These are phyloP conservation scores for Cordilura impudica DNA, from an alignment of 2,888 invertebrate species.

Conservation along the genomic window DNA sequence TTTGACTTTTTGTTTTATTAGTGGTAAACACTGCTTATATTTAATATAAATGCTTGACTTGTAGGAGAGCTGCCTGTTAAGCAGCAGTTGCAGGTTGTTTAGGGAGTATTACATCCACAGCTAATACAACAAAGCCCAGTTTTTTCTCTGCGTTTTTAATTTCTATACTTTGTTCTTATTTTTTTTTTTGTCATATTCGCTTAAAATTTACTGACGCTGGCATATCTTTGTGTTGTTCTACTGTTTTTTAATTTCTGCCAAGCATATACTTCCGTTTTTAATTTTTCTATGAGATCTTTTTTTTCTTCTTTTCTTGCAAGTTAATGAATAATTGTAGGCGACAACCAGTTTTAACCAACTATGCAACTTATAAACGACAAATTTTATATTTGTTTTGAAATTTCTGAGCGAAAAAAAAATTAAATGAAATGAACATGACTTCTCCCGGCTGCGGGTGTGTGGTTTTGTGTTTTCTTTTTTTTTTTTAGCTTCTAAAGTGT, in stretches of 20 bases:
- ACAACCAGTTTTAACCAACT: conserved; percentile 47
- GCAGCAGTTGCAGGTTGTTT: not conserved
- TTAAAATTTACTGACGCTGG: conserved; percentile 68
- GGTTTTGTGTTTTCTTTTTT: conserved; percentile 68
- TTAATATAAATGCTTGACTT: conserved; percentile 60
- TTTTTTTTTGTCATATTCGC: conserved; percentile 64
- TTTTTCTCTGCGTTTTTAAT: conserved; percentile 64
- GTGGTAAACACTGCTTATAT: conserved; percentile 68
- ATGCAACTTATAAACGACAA: conserved; percentile 47
- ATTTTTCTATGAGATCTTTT: conserved; percentile 12
- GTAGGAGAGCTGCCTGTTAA: conserved; percentile 35
- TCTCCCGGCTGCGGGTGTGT: conserved; percentile 58
- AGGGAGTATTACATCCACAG: conserved; percentile 25
- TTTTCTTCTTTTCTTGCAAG: conserved; percentile 45
- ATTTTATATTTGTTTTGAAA: conserved; percentile 75
- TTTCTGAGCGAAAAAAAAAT: conserved; percentile 69
- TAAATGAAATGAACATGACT: conserved; percentile 66
- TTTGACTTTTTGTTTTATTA: conserved; percentile 76
- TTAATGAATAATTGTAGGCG: conserved; percentile 64
- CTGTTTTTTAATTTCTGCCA: conserved; percentile 50
- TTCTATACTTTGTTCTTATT: conserved; percentile 72
- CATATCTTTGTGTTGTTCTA: conserved; percentile 62
- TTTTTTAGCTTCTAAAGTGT: conserved; percentile 67
- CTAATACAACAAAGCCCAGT: conserved; percentile 43
- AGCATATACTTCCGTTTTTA: conserved; percentile 57